Evolutionary conservation across 2,888 invertebrate species (phyloP).

Genomic region (Thecophora atra): DNA sequence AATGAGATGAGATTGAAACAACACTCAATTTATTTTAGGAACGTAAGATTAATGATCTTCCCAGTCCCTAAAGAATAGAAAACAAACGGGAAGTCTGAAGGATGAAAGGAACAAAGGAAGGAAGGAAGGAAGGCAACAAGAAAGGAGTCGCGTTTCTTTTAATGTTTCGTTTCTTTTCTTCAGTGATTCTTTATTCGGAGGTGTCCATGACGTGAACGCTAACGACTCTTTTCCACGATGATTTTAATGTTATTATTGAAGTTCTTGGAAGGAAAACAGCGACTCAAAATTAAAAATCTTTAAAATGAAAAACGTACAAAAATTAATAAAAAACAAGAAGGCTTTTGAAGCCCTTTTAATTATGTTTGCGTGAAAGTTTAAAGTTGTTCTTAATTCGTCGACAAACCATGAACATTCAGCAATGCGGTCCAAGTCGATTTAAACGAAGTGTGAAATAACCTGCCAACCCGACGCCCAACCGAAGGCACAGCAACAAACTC

Average conservation of each 20-base stretch:
- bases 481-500: not conserved
- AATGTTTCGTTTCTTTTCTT: not conserved
- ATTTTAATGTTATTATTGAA: no score
- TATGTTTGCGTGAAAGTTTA: no score
- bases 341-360: no score
- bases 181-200: not conserved
- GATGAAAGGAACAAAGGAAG: no score
- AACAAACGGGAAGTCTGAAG: not conserved
- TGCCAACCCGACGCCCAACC: not conserved
- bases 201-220: no score
- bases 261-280: no score
- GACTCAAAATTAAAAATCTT: no score
- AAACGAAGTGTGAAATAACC: not conserved
- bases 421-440: not conserved
- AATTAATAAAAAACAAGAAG: not conserved
- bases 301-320: not conserved
- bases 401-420: not conserved
- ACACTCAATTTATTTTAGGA: slow-evolving; percentile 41
- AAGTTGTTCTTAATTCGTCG: not conserved
- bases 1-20: not conserved
- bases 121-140: no score
- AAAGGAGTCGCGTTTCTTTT: not conserved
- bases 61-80: no score
- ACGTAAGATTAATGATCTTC: slow-evolving; percentile 64
- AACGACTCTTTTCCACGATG: no score